A percentile compares a stretch with the other conserved stretches of the same genome.
phyloP scores from a whole-genome alignment of 2,888 invertebrate genomes.

The Xylocampa areola region DNA sequence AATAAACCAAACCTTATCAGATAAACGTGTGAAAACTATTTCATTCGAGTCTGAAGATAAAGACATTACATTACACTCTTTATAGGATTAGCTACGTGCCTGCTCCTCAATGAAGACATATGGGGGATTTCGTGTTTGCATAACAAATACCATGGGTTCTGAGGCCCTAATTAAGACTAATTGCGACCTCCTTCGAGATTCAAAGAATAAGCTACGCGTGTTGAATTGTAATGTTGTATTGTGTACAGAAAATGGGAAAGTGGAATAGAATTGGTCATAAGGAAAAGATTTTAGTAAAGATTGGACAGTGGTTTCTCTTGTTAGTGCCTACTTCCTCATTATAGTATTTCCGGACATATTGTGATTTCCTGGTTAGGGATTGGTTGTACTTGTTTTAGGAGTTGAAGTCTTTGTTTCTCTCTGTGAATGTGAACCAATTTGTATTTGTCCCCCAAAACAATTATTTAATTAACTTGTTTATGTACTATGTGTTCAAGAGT shows the following conservation, averaged over 20 bases:
- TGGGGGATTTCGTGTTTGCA: conserved; percentile 75
- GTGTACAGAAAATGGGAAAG: conserved; percentile 2
- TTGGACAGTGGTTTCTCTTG: conserved; percentile 8
- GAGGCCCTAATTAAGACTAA: conserved; percentile 81
- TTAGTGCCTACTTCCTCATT: too few species aligned
- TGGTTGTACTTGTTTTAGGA: too few species aligned
- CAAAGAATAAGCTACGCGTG: conserved; percentile 44
- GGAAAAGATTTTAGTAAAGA: conserved; percentile 24
- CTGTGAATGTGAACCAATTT: too few species aligned
- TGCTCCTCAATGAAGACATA: conserved; percentile 74
- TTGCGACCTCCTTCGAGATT: conserved; percentile 71
- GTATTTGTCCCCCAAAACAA: too few species aligned
- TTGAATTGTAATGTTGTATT: conserved; percentile 48
- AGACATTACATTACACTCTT: conserved; percentile 59
- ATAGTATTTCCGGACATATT: background rate
- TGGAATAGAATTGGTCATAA: conserved; percentile 17
- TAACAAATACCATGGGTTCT: conserved; percentile 75
- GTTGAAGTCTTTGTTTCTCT: too few species aligned
- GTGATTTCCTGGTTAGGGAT: background rate
- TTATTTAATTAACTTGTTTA: too few species aligned
- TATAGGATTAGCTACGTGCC: conserved; percentile 69
- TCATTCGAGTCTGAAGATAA: conserved; percentile 19
- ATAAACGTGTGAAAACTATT: conserved; percentile 34
- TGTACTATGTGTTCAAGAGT: too few species aligned
- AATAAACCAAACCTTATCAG: conserved; percentile 17